Base-by-base conservation (phyloP, 1,140 invertebrate genomes). In the Sitophilus oryzae region DNA sequence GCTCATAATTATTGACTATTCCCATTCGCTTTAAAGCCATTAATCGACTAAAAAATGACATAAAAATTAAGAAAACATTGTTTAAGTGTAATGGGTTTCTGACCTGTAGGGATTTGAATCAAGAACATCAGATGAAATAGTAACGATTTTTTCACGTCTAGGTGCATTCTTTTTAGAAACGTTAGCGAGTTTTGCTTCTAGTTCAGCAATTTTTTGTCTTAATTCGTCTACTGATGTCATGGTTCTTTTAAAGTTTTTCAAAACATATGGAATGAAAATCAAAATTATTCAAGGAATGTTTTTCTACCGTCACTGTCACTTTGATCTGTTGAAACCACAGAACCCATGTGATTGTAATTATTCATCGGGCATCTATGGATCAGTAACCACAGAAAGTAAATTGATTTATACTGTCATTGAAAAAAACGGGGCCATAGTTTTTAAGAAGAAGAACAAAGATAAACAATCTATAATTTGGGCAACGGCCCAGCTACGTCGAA, bases 21-120 rank as follows among this genome's bases (percentile, higher is more conserved):
- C 96, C 96, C 97, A 99, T 99, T 61, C 93, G 76, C 71, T 99
- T 95, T 40, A 99, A 74, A 1, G 96, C 96, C 95, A 99, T 98
- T 2, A 99, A 75, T 20, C 97, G 93, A 79, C 95, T 96, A 63
- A 35, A 79, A 46, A 49, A 46, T 58, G 14, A 41, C 20, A 4
- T 40, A 5, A 34, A 22, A 8, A 21, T 51, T 40, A 21, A 30
- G 40, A 34, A 30, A 43, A 51, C 43, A 65, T 16, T 21, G 36
- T 30, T 23, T 20, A 46, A 54, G 43, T 38, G 18, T 30, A 61
- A 36, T 38, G 40, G 49, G 1, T 40, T 10, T 38, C 20, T 71
- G 73, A 93, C 90, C 90, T 97, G 79, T 99, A 99, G 1, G 96
- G 97, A 80, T 99, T 99, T 0, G 92, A 90, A 76, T 99, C 96